Conservation (phyloP, 2,888 invertebrate species). For the Auanema sp. region DNA sequence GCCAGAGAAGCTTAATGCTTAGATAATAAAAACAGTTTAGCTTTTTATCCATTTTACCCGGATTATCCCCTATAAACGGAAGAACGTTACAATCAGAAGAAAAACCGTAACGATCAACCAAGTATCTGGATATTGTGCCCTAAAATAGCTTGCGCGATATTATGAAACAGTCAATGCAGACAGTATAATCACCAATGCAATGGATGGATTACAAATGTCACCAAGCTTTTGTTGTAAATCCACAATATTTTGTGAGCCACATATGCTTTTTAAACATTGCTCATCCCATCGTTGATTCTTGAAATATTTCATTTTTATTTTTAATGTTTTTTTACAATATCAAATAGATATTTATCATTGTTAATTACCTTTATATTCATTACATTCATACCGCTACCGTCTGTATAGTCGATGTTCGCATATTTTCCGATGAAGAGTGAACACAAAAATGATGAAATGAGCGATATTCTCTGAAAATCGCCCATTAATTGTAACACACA, state of each 20-base stretch:
- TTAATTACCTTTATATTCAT: conserved; percentile 73
- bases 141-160: conserved; percentile 66
- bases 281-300: conserved; percentile 23
- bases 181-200: conserved; percentile 4
- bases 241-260: neutral
- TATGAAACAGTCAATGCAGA: neutral
- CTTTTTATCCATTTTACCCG: conserved; percentile 69
- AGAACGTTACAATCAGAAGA: conserved; percentile 78
- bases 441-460: conserved; percentile 89
- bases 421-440: conserved; percentile 83
- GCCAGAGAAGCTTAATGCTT: conserved; percentile 65
- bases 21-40: conserved; percentile 40
- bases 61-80: conserved; percentile 94
- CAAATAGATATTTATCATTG: neutral
- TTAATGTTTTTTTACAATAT: neutral
- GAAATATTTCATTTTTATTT: neutral
- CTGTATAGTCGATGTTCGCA: conserved; percentile 86
- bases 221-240: conserved; percentile 14
- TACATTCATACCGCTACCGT: conserved; percentile 95
- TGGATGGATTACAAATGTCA: conserved; percentile 8
- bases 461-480: conserved; percentile 78
- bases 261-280: conserved; percentile 20
- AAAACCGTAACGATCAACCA: conserved; percentile 84
- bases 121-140: conserved; percentile 79
- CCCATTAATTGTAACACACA: neutral